These are phyloP conservation scores for Ptilonorhynchus violaceus DNA, from an alignment of 2,113 vertebrate species.

Conservation along the genomic window DNA sequence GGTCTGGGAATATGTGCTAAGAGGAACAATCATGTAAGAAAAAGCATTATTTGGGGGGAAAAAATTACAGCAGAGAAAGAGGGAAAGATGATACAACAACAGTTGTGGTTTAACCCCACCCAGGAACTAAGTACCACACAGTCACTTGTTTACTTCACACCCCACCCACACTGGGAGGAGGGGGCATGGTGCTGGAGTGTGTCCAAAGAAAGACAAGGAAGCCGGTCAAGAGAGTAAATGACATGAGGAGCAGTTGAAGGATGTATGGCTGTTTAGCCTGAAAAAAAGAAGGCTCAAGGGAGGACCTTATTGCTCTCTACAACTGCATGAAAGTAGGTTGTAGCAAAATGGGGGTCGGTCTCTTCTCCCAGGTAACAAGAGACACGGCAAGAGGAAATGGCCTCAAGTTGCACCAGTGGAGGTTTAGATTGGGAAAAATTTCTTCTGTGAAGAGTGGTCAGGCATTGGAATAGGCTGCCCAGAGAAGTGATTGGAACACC, in stretches of 20 bases:
- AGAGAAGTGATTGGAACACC: neutral
- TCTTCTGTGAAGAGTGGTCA: neutral
- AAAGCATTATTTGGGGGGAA: neutral
- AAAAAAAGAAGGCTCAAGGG: neutral
- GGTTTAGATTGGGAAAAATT: neutral
- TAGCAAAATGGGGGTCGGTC: neutral
- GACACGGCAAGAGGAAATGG: neutral
- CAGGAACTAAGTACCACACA: neutral
- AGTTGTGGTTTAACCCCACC: neutral
- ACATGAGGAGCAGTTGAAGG: neutral
- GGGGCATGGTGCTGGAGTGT: neutral
- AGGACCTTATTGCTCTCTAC: neutral
- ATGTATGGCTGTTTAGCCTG: neutral
- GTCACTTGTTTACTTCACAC: neutral
- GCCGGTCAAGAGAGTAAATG: neutral
- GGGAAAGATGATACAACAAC: neutral
- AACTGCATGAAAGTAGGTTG: neutral
- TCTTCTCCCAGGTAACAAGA: neutral
- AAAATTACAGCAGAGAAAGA: neutral
- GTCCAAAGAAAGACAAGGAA: neutral
- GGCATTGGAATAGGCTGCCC: neutral
- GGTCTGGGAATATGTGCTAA: neutral
- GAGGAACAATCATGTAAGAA: neutral
- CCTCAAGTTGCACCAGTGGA: neutral
- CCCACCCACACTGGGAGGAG: rapidly evolving